phyloP scores from a whole-genome alignment of 2,888 invertebrate genomes.

The Scaptomyza flava region DNA sequence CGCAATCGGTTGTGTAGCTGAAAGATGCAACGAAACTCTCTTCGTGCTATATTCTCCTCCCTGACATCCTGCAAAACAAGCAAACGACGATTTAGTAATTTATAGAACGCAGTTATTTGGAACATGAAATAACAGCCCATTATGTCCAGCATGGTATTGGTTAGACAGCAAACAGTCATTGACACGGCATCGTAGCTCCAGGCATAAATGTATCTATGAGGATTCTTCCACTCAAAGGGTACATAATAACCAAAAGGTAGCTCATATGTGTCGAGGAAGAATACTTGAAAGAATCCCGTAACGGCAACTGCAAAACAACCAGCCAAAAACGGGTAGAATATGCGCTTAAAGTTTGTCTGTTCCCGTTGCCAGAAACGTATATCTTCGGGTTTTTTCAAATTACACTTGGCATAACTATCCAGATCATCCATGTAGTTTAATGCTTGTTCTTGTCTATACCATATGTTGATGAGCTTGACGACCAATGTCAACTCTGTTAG shows the following conservation, averaged over 20 bases:
- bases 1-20: slow-evolving; percentile 35
- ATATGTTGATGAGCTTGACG: slow-evolving; percentile 61
- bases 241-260: slow-evolving; percentile 77
- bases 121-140: slow-evolving; percentile 76
- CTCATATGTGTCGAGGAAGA: slow-evolving; percentile 53
- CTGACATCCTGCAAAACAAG: slow-evolving; percentile 27
- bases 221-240: slow-evolving; percentile 76
- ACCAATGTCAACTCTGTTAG: slow-evolving; percentile 60
- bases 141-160: slow-evolving; percentile 71
- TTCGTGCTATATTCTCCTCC: slow-evolving; percentile 33
- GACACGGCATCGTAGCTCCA: slow-evolving; percentile 70
- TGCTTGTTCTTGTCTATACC: slow-evolving; percentile 45
- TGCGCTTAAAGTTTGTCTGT: slow-evolving; percentile 51
- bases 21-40: slow-evolving; percentile 47
- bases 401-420: slow-evolving; percentile 15
- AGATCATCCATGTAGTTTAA: slow-evolving; percentile 50
- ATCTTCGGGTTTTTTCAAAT: slow-evolving; percentile 43
- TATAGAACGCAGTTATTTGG: slow-evolving; percentile 69
- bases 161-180: slow-evolving; percentile 58
- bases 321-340: slow-evolving; percentile 49
- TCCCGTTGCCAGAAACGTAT: slow-evolving; percentile 33
- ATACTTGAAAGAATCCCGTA: slow-evolving; percentile 38
- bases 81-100: slow-evolving; percentile 68
- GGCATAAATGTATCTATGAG: slow-evolving; percentile 57
- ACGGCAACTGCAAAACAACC: slow-evolving; percentile 35